A percentile compares a stretch with the other conserved stretches of the same genome.
phyloP scores from a whole-genome alignment of 1,140 invertebrate genomes.

The Scaptomyza hsui region DNA sequence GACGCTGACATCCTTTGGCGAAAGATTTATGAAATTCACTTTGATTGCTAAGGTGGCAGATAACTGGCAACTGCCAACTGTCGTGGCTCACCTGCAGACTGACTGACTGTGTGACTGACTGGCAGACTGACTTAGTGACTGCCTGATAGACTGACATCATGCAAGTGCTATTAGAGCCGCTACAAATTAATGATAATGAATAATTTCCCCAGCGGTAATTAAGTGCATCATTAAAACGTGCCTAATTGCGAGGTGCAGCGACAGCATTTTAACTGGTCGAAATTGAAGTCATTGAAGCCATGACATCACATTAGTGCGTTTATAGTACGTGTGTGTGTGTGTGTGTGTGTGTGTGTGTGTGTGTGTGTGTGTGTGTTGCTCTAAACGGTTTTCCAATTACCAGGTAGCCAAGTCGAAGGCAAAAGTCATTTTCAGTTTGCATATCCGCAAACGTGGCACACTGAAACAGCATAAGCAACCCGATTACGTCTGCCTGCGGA shows the following conservation, averaged over 20 bases:
- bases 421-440: constrained; percentile 79
- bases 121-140: background rate
- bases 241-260: constrained; percentile 42
- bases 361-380: constrained; percentile 27
- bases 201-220: constrained; percentile 73
- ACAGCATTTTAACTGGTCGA: constrained; percentile 16
- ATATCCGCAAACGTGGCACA: constrained; percentile 55
- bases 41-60: constrained; percentile 37
- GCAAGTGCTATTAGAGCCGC: constrained; percentile 34
- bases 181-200: constrained; percentile 77
- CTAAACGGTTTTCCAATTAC: constrained; percentile 76
- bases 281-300: constrained; percentile 47
- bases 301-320: background rate
- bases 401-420: constrained; percentile 48
- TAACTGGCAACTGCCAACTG: constrained; percentile 1
- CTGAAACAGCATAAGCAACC: constrained; percentile 43
- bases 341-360: constrained; percentile 7
- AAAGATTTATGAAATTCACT: constrained; percentile 32
- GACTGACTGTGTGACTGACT: background rate
- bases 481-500: constrained; percentile 42
- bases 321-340: background rate
- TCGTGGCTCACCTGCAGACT: background rate
- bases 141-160: background rate
- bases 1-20: constrained; percentile 38
- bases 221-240: constrained; percentile 74